Percentiles rank a stretch among this genome's conserved stretches.
Evolutionary conservation across 2,113 vertebrate genomes (phyloP).

Genomic region (Chitala chitala): DNA sequence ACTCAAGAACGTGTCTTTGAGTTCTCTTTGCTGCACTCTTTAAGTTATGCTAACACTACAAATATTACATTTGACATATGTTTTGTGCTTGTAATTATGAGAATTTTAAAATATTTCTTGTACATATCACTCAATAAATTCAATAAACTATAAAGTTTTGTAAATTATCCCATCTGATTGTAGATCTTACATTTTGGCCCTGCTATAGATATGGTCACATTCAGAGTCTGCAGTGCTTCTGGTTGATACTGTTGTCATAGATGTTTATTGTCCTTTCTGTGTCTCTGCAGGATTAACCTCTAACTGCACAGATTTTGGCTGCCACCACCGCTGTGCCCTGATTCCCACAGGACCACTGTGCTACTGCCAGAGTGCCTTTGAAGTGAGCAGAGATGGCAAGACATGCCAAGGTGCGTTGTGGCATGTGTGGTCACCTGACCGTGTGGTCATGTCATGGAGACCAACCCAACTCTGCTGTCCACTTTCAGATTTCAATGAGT

Average conservation of each 20-base stretch:
- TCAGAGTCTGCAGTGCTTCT: too few species aligned
- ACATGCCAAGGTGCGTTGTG: slow-evolving; percentile 79
- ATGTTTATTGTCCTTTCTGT: too few species aligned
- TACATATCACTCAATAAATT: too few species aligned
- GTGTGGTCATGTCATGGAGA: neutral
- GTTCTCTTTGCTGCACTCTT: slow-evolving; percentile 1
- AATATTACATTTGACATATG: too few species aligned
- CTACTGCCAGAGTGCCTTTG: slow-evolving; percentile 84
- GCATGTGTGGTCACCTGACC: neutral
- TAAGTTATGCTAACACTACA: too few species aligned
- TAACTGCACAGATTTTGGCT: slow-evolving; percentile 73
- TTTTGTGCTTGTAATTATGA: too few species aligned
- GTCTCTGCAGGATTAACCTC: slow-evolving; percentile 60
- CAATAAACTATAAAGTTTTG: too few species aligned
- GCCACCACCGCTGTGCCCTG: slow-evolving; percentile 79
- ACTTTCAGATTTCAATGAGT: slow-evolving; percentile 84
- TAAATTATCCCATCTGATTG: too few species aligned
- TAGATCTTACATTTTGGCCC: too few species aligned
- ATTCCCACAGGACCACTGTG: slow-evolving; percentile 71
- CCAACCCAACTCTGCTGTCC: slow-evolving; percentile 21
- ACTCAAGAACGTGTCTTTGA: neutral
- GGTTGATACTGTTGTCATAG: too few species aligned
- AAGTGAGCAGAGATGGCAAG: slow-evolving; percentile 76
- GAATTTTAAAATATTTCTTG: too few species aligned
- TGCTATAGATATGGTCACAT: too few species aligned